phyloP scores from a whole-genome alignment of 2,888 invertebrate genomes.

The Calephelis perditalis region DNA sequence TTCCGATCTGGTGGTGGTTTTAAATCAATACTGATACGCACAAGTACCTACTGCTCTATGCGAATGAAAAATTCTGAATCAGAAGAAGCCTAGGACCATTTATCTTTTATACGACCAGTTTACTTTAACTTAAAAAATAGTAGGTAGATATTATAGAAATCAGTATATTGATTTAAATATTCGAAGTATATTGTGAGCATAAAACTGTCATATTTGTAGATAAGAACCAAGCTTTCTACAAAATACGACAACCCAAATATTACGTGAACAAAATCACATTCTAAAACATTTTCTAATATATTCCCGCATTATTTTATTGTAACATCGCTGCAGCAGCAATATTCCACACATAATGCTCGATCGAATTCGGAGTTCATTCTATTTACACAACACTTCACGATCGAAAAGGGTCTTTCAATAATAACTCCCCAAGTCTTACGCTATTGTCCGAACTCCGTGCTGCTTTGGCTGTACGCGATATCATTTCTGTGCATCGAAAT shows the following conservation, averaged over 20 bases:
- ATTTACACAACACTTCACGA: constrained; percentile 74
- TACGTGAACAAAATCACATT: neutral
- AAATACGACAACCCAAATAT: neutral
- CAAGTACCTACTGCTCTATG: too few relatives aligned
- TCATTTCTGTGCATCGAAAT: constrained; percentile 44
- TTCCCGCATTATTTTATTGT: constrained; percentile 44
- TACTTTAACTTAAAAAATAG: too few relatives aligned
- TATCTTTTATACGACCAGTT: too few relatives aligned
- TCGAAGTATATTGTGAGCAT: too few relatives aligned
- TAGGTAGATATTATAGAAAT: too few relatives aligned
- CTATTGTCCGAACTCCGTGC: constrained; percentile 49
- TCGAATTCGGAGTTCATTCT: constrained; percentile 53
- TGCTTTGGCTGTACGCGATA: constrained; percentile 54
- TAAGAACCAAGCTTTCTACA: neutral
- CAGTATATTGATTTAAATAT: too few relatives aligned
- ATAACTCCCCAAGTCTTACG: constrained; percentile 70
- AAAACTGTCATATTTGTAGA: too few relatives aligned
- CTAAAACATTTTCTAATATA: constrained; percentile 22
- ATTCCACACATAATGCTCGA: constrained; percentile 61
- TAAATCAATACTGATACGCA: too few relatives aligned
- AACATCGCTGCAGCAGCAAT: constrained; percentile 48
- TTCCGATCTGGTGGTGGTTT: too few relatives aligned
- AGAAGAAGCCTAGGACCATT: too few relatives aligned
- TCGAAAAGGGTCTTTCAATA: constrained; percentile 75
- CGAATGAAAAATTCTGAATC: too few relatives aligned